These are phyloP conservation scores for Aphelenchoides bicaudatus DNA, from an alignment of 2,888 invertebrate species.

Conservation along the genomic window DNA sequence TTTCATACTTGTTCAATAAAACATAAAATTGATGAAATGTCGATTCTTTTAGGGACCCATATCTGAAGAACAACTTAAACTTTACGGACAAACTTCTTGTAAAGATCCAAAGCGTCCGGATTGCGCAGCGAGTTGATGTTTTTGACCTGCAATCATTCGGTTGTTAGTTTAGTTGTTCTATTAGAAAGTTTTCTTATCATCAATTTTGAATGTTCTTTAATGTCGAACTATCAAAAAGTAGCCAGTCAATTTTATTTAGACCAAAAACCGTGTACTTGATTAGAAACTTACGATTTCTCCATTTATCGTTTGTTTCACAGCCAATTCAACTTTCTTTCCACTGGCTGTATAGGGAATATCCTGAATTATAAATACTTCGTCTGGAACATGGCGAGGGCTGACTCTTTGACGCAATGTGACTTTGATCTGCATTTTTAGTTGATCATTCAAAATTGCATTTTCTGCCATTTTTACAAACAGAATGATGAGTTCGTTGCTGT, in stretches of 20 bases:
- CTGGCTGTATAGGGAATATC: constrained; percentile 68
- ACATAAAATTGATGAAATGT: too few species aligned
- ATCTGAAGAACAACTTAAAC: too few species aligned
- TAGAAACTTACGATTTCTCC: constrained; percentile 51
- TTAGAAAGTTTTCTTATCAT: too few species aligned
- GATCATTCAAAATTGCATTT: constrained; percentile 59
- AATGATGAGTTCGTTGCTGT: constrained; percentile 65
- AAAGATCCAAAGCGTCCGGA: constrained; percentile 60
- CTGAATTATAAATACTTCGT: constrained; percentile 63
- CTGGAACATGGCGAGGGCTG: constrained; percentile 66
- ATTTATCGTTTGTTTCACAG: constrained; percentile 65
- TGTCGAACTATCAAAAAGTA: too few species aligned
- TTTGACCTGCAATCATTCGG: constrained; percentile 57
- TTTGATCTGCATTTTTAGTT: constrained; percentile 62
- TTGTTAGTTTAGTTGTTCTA: not conserved
- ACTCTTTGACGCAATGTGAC: constrained; percentile 61
- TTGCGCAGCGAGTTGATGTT: constrained; percentile 65
- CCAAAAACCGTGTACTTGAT: not conserved
- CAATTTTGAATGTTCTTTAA: too few species aligned
- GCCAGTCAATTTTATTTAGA: too few species aligned
- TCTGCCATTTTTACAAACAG: constrained; percentile 65
- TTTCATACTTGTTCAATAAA: too few species aligned
- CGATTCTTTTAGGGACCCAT: too few species aligned
- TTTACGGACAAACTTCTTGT: constrained; percentile 1
- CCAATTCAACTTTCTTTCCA: constrained; percentile 68